phyloP scores from a whole-genome alignment of 2,797 vertebrate species.

The Gouania willdenowi region DNA sequence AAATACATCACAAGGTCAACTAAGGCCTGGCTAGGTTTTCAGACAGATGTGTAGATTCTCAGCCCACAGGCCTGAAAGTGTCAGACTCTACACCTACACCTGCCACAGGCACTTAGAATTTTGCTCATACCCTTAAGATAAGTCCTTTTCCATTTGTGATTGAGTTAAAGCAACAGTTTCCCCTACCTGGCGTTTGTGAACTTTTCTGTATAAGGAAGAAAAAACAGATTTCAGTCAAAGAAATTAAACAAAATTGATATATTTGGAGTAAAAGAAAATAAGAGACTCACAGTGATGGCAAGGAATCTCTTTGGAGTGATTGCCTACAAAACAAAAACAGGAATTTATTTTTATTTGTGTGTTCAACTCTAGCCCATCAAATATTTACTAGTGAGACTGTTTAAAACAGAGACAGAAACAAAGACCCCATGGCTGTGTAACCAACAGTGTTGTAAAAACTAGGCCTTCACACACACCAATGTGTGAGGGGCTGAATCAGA shows the following conservation, averaged over 20 bases:
- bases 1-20: too few species aligned
- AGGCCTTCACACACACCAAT: slow-evolving; percentile 13
- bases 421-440: slow-evolving; percentile 3
- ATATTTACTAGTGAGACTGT: too few species aligned
- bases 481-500: slow-evolving; percentile 16
- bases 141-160: too few species aligned
- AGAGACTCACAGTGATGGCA: slow-evolving; percentile 84
- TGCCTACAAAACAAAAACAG: slow-evolving; percentile 67
- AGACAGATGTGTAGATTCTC: too few species aligned
- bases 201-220: slow-evolving; percentile 79
- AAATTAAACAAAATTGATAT: too few species aligned
- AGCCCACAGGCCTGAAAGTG: too few species aligned
- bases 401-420: too few species aligned
- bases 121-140: too few species aligned
- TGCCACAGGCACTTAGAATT: too few species aligned
- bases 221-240: background rate
- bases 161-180: background rate
- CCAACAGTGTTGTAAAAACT: background rate
- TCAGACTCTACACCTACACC: too few species aligned
- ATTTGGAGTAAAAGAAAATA: background rate
- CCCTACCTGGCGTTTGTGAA: slow-evolving; percentile 86
- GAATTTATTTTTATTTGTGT: background rate
- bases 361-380: too few species aligned
- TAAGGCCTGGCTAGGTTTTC: too few species aligned
- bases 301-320: slow-evolving; percentile 96